These are phyloP conservation scores for Gastracanthus pulcherrimus DNA, from an alignment of 2,888 invertebrate species.

Conservation along the genomic window DNA sequence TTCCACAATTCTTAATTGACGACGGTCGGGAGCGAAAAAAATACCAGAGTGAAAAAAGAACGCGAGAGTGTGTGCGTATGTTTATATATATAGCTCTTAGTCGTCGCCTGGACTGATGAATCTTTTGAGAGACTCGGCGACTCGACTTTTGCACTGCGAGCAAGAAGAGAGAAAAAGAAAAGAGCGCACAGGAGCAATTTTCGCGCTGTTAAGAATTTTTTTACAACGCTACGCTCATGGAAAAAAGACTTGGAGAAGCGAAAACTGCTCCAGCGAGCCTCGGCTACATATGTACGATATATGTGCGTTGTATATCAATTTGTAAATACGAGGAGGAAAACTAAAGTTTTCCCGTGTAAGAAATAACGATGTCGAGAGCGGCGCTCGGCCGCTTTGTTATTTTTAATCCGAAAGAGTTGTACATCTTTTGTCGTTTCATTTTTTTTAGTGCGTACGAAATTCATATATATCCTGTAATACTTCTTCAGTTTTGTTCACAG, in stretches of 20 bases:
- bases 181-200: not conserved
- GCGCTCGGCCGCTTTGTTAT: not conserved
- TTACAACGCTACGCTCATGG: not conserved
- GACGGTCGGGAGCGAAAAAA: not conserved
- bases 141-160: slow-evolving; percentile 3
- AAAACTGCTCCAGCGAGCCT: not conserved
- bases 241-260: not conserved
- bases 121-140: slow-evolving; percentile 26
- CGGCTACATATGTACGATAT: slow-evolving; percentile 17
- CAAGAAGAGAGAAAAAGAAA: not conserved
- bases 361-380: slow-evolving; percentile 4
- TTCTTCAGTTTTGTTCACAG: not conserved
- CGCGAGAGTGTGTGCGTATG: slow-evolving; percentile 16
- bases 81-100: slow-evolving; percentile 25
- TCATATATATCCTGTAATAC: not conserved
- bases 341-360: slow-evolving; percentile 10
- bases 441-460: not conserved
- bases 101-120: slow-evolving; percentile 40
- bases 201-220: slow-evolving; percentile 11
- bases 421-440: not conserved
- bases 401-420: slow-evolving; percentile 1
- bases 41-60: not conserved
- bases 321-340: slow-evolving; percentile 46
- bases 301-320: slow-evolving; percentile 29
- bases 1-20: too few species aligned